Evolutionary conservation across 2,888 invertebrate genomes (phyloP).

Genomic region (Drosophila histrio): DNA sequence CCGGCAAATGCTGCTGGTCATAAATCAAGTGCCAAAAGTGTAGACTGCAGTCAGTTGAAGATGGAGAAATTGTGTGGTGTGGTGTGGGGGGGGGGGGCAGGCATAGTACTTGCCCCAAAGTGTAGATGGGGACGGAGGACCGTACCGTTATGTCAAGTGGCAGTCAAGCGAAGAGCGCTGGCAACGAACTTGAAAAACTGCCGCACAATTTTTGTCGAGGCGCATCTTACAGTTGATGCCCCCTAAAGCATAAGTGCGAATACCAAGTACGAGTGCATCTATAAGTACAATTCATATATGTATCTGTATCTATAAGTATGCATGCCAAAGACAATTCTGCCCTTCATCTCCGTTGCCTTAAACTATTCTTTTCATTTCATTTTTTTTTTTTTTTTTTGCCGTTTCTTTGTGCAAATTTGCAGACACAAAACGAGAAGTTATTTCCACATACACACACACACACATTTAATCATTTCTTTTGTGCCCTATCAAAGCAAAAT

Average conservation of each 20-base stretch:
- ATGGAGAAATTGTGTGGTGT: background rate
- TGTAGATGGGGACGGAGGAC: background rate
- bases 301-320: conserved; percentile 14
- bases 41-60: conserved; percentile 26
- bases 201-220: too few species aligned
- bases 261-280: background rate
- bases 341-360: background rate
- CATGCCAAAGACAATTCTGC: conserved; percentile 6
- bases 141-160: conserved; percentile 48
- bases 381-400: background rate
- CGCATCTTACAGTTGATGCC: conserved; percentile 1
- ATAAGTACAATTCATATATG: conserved; percentile 21
- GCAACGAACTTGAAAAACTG: conserved; percentile 54
- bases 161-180: conserved; percentile 44
- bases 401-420: conserved; percentile 25
- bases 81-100: background rate
- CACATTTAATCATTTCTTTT: conserved; percentile 44
- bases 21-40: conserved; percentile 63
- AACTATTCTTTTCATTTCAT: background rate
- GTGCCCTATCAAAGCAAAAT: too few species aligned
- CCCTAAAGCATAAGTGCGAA: conserved; percentile 1
- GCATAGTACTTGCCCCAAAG: background rate
- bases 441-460: conserved; percentile 21
- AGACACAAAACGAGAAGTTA: conserved; percentile 11
- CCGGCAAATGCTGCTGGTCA: conserved; percentile 48